Evolutionary conservation across 2,888 invertebrate genomes (phyloP).

Genomic region (Julus scandinavius): DNA sequence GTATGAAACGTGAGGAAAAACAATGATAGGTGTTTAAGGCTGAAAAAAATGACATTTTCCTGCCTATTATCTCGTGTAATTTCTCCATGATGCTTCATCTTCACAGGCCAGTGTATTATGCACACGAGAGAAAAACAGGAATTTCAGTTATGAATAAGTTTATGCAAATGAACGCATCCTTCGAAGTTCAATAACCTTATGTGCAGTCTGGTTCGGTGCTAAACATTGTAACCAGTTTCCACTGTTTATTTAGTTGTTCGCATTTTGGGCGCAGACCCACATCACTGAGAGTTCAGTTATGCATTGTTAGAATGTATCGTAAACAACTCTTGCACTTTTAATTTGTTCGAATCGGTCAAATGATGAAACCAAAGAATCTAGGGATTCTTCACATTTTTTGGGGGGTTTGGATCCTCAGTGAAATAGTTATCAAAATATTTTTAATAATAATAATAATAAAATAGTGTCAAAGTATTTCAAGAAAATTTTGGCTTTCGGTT

Average conservation of each 20-base stretch:
- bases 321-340: neutral
- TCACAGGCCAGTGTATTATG: neutral
- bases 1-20: neutral
- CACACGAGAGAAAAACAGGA: neutral
- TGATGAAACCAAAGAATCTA: neutral
- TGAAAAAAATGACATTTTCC: neutral
- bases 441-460: no score
- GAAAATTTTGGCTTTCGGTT: no score
- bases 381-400: no score
- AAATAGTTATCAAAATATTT: no score
- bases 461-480: no score
- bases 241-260: conserved; percentile 25
- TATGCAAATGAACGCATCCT: conserved; percentile 31
- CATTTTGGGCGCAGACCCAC: neutral
- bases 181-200: conserved; percentile 34
- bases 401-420: no score
- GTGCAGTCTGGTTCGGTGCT: conserved; percentile 19
- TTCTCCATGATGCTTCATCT: neutral
- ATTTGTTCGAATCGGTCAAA: neutral
- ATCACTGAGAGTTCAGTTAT: conserved; percentile 4
- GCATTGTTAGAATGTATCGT: neutral
- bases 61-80: neutral
- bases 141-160: neutral
- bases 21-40: neutral
- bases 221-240: neutral